Evolutionary conservation across 2,888 invertebrate species (phyloP).

Genomic region (Agrotis exclamationis): DNA sequence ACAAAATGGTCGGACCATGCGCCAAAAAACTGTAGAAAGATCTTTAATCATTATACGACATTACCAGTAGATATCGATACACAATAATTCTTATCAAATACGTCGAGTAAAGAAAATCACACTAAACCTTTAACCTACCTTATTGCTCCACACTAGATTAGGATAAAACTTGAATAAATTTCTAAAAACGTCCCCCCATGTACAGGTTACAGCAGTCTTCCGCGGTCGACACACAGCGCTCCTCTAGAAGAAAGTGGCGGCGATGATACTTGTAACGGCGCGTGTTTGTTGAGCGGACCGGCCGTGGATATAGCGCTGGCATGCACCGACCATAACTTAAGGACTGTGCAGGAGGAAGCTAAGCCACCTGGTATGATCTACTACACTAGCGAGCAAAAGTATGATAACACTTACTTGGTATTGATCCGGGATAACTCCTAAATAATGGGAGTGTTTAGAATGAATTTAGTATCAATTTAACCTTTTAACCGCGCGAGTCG

Average conservation of each 20-base stretch:
- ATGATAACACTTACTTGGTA: too few relatives aligned
- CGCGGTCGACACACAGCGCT: constrained; percentile 96
- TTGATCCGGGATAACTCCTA: too few relatives aligned
- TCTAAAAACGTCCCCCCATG: neutral
- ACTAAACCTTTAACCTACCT: constrained; percentile 9
- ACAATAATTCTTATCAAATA: neutral
- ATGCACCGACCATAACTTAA: constrained; percentile 92
- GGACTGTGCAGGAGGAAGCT: constrained; percentile 93
- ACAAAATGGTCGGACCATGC: too few relatives aligned
- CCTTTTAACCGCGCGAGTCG: too few relatives aligned
- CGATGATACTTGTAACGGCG: constrained; percentile 87
- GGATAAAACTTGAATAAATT: neutral
- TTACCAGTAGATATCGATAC: too few relatives aligned
- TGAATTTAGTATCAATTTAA: too few relatives aligned
- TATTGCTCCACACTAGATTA: constrained; percentile 34
- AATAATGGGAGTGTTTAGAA: too few relatives aligned
- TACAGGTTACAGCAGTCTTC: constrained; percentile 96
- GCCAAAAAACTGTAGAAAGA: too few relatives aligned
- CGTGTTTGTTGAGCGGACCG: constrained; percentile 88
- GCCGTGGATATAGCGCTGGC: constrained; percentile 91
- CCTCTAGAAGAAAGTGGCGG: constrained; percentile 88
- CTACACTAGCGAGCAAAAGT: too few relatives aligned
- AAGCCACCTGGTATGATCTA: constrained; percentile 55
- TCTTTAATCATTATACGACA: too few relatives aligned
- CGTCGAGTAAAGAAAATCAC: constrained; percentile 6